phyloP scores from a whole-genome alignment of 1,140 invertebrate species.

The Brachionus plicatilis region DNA sequence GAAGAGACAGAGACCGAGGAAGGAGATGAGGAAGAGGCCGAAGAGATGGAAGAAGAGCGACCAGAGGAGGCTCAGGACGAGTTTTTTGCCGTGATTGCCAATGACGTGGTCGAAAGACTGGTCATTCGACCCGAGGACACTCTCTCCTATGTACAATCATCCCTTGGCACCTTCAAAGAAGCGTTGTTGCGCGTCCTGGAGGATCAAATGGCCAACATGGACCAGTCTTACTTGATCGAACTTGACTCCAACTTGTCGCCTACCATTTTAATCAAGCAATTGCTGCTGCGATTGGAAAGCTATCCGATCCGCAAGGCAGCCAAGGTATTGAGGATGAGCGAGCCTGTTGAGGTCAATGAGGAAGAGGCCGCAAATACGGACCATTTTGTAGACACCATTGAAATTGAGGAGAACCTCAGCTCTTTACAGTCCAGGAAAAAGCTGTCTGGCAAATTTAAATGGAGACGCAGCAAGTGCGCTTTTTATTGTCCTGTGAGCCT shows the following conservation, averaged over 20 bases:
- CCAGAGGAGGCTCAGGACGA: constrained; percentile 47
- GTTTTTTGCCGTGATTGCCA: constrained; percentile 44
- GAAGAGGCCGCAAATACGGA: constrained; percentile 42
- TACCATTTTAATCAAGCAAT: constrained; percentile 48
- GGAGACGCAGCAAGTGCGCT: constrained; percentile 52
- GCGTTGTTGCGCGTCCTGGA: constrained; percentile 51
- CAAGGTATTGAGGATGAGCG: constrained; percentile 48
- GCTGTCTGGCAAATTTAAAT: constrained; percentile 48
- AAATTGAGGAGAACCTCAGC: constrained; percentile 53
- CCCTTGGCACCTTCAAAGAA: constrained; percentile 48
- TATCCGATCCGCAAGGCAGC: constrained; percentile 52
- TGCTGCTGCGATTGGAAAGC: constrained; percentile 48
- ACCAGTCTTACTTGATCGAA: constrained; percentile 53
- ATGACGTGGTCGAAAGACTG: constrained; percentile 48
- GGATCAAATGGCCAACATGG: constrained; percentile 51
- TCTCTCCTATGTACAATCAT: constrained; percentile 45
- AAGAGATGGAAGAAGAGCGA: constrained; percentile 51
- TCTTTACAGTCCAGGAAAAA: constrained; percentile 43
- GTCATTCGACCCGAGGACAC: constrained; percentile 52
- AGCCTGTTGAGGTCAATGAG: constrained; percentile 45
- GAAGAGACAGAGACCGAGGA: background rate
- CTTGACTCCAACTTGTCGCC: constrained; percentile 51
- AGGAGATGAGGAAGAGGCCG: constrained; percentile 44
- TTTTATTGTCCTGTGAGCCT: constrained; percentile 54
- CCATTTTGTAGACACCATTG: constrained; percentile 41